Base-by-base conservation (phyloP, 1,140 invertebrate species). In the Cherax quadricarinatus region DNA sequence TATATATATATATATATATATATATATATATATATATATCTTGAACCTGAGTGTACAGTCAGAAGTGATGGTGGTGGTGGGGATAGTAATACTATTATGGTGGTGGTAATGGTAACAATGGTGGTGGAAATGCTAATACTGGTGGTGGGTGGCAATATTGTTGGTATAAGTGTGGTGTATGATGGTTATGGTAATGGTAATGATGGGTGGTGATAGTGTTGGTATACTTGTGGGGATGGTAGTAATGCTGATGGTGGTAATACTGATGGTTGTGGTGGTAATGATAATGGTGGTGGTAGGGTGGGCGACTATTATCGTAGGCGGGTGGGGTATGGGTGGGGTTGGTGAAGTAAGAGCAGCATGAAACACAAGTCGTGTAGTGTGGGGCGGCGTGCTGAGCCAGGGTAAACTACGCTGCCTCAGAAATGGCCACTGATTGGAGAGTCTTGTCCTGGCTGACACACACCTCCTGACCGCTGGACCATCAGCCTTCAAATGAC, bases 391-490 rank as follows among this genome's bases (percentile, higher is more conserved):
- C 21, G 49, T 49, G 81, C 66, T 75, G 82, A 70, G 89, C 51
- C 41, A 66, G 70, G 89, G 82, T 1, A 85, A 90, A 21, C 89
- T 90, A 90, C 73, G 89, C 75, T 81, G 82, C 12, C 81, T 5
- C 81, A 84, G 89, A 85, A 90, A 90, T 90, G 89, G 89, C 70
- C 81, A 14, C 89, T 90, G 89, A 90, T 90, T 90, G 89, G 89
- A 90, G 89, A 90, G 89, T 90, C 89, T 90, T 90, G 89, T 90
- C 89, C 81, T 10, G 18, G 49, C 21, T 90, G 89, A 90, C 89
- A 86, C 49, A 90, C 82, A 51, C 66, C 62, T 57, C 88, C 70
- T 90, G 62, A 90, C 80, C 81, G 70, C 81, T 48, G 12, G 81
- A 84, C 60, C 82, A 82, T 16, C 82, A 62, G 89, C 48, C 82